Base-by-base conservation (phyloP, 2,888 invertebrate genomes). In the Amphipoea oculea region DNA sequence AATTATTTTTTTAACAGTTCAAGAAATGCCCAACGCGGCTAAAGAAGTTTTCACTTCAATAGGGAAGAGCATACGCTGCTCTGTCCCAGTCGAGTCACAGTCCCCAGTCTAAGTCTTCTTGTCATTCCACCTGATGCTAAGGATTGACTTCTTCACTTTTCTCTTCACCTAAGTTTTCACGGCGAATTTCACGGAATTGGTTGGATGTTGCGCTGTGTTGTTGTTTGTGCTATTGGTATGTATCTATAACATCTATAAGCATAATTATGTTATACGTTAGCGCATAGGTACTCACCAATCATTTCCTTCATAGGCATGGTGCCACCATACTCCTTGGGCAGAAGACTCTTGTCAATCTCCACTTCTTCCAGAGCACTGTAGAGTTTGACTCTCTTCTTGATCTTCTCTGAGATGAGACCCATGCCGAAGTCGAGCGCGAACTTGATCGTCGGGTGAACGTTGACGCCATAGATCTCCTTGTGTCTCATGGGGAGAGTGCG, bases 281-380 rank as follows among this genome's bases (percentile, higher is more conserved):
- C n/a, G 11, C 11, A 73, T 68, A n/a, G n/a, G n/a, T n/a, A 73
- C 68, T 76, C 92, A 98, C 98, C 98, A 86, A 98, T 98, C 98
- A 99, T 98, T 92, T 98, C 98, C 71, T 97, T 97, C 98, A 98
- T 98, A 0, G 98, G 98, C 95, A 98, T 98, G n/a, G 96, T 97
- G 14, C 99, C 99, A 7, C 99, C 99, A 90, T 98, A 99, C 92
- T 99, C 99, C 89, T 98, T 98, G 0, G 99, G 99, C 76, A 99
- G 93, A 85, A 98, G 95, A 76, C 95, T 97, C 83, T 96, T 95
- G 86, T 98, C 98, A 83, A 98, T 97, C 88, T 97, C 95, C 3
- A 97, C 96, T 11, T 98, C 98, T 1, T 98, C 97, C 12, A 97
- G 90, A 63, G 97, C 96, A 20, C 98, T 97, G 93, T 98, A 98